These are phyloP conservation scores for Lamellibrachia luymesi DNA, from an alignment of 1,140 invertebrate genomes.

Conservation along the genomic window DNA sequence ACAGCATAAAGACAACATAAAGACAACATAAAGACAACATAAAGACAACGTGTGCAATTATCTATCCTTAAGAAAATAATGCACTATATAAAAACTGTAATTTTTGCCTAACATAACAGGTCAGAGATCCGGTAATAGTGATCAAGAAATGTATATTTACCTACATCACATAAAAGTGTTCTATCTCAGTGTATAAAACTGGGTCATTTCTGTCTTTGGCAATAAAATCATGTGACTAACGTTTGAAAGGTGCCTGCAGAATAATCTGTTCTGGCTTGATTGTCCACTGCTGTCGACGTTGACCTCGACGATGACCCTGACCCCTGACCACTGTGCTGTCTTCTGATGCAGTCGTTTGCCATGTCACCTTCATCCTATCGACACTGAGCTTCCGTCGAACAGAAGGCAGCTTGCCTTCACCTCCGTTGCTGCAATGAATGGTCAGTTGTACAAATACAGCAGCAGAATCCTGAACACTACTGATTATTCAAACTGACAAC, in stretches of 20 bases:
- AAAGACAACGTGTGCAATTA: background rate
- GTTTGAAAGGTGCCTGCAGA: background rate
- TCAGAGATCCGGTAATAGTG: background rate
- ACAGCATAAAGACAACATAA: background rate
- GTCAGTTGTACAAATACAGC: background rate
- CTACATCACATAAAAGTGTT: no score
- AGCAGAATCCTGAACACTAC: background rate
- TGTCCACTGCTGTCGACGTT: constrained; percentile 6
- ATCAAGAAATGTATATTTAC: background rate
- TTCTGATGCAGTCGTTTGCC: no score
- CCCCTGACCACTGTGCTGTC: background rate
- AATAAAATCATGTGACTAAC: background rate
- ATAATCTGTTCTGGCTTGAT: constrained; percentile 22
- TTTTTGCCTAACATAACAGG: background rate
- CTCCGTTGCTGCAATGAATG: background rate
- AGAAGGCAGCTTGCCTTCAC: background rate
- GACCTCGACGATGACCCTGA: background rate
- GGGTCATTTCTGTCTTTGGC: background rate
- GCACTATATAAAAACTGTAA: background rate
- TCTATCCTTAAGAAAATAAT: background rate
- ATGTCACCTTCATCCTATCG: no score
- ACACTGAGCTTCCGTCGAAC: background rate
- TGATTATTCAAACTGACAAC: no score
- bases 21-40: background rate
- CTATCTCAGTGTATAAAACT: background rate